phyloP scores from a whole-genome alignment of 2,888 invertebrate genomes.

The Hyles lineata region DNA sequence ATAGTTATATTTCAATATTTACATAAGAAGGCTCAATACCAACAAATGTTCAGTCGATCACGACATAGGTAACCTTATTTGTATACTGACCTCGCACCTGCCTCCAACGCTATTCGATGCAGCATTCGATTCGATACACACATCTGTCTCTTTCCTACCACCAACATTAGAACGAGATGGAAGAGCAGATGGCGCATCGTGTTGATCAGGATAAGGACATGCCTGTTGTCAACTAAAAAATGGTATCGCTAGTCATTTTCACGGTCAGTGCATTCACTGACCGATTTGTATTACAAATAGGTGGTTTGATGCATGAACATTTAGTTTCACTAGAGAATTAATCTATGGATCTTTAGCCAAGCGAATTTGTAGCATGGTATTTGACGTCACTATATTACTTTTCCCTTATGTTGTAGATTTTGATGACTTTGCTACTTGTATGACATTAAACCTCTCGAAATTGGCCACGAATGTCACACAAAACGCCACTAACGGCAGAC shows the following conservation, averaged over 20 bases:
- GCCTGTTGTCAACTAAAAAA: constrained; percentile 44
- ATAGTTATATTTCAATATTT: too few relatives aligned
- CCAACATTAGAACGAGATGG: constrained; percentile 26
- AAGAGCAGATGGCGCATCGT: constrained; percentile 32
- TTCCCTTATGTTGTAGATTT: too few relatives aligned
- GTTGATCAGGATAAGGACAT: constrained; percentile 37
- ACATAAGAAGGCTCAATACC: constrained; percentile 26
- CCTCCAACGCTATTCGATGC: constrained; percentile 28
- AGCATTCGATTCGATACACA: constrained; percentile 27
- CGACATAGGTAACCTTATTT: constrained; percentile 54
- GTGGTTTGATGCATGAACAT: constrained; percentile 17
- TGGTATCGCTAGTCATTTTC: constrained; percentile 63
- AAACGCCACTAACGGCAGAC: too few relatives aligned
- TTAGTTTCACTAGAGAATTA: not conserved
- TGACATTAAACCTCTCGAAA: too few relatives aligned
- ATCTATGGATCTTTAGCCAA: too few relatives aligned
- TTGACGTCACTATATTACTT: too few relatives aligned
- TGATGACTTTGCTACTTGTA: too few relatives aligned
- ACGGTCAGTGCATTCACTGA: constrained; percentile 70
- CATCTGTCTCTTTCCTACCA: constrained; percentile 31
- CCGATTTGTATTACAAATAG: constrained; percentile 53
- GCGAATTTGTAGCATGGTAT: too few relatives aligned
- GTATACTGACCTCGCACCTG: constrained; percentile 39
- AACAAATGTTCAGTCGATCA: constrained; percentile 47
- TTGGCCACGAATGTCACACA: too few relatives aligned